Evolutionary conservation across 2,888 invertebrate genomes (phyloP).

Genomic region (Drosophila barbarae): DNA sequence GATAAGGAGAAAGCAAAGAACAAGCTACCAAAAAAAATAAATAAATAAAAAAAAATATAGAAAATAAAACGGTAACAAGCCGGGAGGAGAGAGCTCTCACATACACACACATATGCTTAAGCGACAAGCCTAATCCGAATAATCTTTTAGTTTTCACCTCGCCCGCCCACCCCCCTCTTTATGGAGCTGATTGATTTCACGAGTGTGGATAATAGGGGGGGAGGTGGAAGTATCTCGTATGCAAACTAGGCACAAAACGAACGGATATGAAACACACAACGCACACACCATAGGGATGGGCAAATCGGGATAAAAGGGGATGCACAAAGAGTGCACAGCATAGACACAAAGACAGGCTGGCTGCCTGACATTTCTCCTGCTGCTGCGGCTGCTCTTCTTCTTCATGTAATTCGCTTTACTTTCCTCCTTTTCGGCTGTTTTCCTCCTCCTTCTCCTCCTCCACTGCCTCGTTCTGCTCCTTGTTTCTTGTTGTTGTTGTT

Average conservation of each 20-base stretch:
- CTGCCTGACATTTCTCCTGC: slow-evolving; percentile 50
- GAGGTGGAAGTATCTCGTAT: slow-evolving; percentile 15
- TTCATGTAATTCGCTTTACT: slow-evolving; percentile 62
- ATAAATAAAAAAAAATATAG: not conserved
- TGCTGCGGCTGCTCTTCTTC: not conserved
- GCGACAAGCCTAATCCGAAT: slow-evolving; percentile 40
- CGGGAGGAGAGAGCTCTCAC: not conserved
- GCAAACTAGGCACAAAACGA: slow-evolving; percentile 39
- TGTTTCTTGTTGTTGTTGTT: slow-evolving; percentile 17
- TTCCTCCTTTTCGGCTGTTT: slow-evolving; percentile 29
- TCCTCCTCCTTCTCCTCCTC: slow-evolving; percentile 1
- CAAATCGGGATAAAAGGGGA: slow-evolving; percentile 27
- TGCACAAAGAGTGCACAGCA: slow-evolving; percentile 23
- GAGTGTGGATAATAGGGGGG: not conserved
- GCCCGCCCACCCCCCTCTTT: not conserved
- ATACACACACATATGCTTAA: not conserved
- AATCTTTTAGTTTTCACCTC: slow-evolving; percentile 40
- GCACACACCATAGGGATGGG: slow-evolving; percentile 8
- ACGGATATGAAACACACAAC: not conserved
- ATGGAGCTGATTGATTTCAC: slow-evolving; percentile 31
- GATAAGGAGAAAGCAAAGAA: slow-evolving; percentile 1
- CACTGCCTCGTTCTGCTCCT: not conserved
- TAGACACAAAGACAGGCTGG: slow-evolving; percentile 7
- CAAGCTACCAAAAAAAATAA: not conserved
- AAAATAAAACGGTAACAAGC: slow-evolving; percentile 11